A percentile compares a stretch with the other conserved stretches of the same genome.
These are phyloP conservation scores for Sphaeridia pumilis DNA, from an alignment of 2,888 invertebrate species.

Conservation along the genomic window DNA sequence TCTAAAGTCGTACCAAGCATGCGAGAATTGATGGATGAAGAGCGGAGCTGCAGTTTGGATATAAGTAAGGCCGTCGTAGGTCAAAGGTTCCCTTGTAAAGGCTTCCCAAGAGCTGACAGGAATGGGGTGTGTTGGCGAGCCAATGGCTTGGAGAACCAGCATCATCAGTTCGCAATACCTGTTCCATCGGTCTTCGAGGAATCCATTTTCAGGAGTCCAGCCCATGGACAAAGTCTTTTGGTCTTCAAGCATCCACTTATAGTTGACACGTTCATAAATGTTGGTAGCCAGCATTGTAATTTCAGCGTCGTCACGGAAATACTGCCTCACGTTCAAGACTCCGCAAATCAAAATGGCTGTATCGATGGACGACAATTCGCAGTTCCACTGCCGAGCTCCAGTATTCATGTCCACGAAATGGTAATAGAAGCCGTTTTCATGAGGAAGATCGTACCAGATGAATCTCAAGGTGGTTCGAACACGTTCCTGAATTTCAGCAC, in stretches of 20 bases:
- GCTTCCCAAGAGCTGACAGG: conserved; percentile 26
- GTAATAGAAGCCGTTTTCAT: conserved; percentile 31
- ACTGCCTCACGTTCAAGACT: conserved; percentile 30
- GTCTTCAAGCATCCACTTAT: conserved; percentile 29
- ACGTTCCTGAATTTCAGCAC: conserved; percentile 18
- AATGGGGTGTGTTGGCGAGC: conserved; percentile 28
- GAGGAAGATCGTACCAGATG: conserved; percentile 20
- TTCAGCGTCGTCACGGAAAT: conserved; percentile 22
- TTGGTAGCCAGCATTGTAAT: conserved; percentile 20
- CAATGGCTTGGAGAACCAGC: conserved; percentile 29
- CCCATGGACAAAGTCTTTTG: conserved; percentile 29
- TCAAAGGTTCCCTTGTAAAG: conserved; percentile 19
- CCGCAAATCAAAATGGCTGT: conserved; percentile 29
- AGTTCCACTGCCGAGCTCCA: conserved; percentile 29
- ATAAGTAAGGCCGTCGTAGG: conserved; percentile 26
- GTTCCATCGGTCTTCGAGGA: conserved; percentile 31
- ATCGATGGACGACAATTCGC: conserved; percentile 31
- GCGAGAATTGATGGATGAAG: conserved; percentile 31
- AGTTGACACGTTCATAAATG: conserved; percentile 28
- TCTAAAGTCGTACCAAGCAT: conserved; percentile 30
- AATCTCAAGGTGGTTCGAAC: conserved; percentile 23
- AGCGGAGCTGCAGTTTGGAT: conserved; percentile 25
- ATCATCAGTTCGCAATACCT: conserved; percentile 33
- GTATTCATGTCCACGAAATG: conserved; percentile 30
- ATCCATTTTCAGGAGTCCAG: conserved; percentile 30